Conservation (phyloP, 1,140 invertebrate genomes). For the Phenacoccus solenopsis region DNA sequence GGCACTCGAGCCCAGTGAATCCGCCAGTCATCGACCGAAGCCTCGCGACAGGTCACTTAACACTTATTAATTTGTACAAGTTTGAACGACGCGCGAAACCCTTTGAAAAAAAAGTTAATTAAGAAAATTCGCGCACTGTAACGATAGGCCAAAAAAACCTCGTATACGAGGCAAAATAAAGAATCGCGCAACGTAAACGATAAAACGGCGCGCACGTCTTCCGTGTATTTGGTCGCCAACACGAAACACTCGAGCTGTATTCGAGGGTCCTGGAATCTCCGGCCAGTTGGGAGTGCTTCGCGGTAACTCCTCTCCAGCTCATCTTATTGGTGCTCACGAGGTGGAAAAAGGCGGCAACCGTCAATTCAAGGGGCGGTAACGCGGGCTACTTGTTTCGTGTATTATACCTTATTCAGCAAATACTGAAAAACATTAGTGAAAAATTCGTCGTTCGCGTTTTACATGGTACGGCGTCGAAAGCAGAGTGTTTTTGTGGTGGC, state of each 20-base stretch:
- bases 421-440: not conserved
- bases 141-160: too few species aligned
- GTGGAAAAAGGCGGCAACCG: slow-evolving; percentile 15
- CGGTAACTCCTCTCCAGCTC: slow-evolving; percentile 6
- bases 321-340: slow-evolving; percentile 11
- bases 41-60: not conserved
- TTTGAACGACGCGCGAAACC: too few species aligned
- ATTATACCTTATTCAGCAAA: slow-evolving; percentile 8
- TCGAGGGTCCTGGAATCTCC: slow-evolving; percentile 7
- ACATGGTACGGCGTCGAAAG: too few species aligned
- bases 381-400: not conserved
- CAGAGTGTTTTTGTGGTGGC: too few species aligned
- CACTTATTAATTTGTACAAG: too few species aligned
- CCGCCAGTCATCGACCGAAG: not conserved
- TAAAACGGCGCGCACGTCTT: not conserved
- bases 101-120: too few species aligned
- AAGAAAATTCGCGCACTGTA: too few species aligned
- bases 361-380: slow-evolving; percentile 13
- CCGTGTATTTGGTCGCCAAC: not conserved
- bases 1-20: not conserved
- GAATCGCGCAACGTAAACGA: not conserved
- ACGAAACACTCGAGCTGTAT: not conserved
- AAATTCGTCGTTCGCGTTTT: not conserved
- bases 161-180: too few species aligned
- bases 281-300: slow-evolving; percentile 4